Evolutionary conservation across 2,113 vertebrate species (phyloP), one percentile per base, ranked within the genome.

Genomic region (Struthio camelus): DNA sequence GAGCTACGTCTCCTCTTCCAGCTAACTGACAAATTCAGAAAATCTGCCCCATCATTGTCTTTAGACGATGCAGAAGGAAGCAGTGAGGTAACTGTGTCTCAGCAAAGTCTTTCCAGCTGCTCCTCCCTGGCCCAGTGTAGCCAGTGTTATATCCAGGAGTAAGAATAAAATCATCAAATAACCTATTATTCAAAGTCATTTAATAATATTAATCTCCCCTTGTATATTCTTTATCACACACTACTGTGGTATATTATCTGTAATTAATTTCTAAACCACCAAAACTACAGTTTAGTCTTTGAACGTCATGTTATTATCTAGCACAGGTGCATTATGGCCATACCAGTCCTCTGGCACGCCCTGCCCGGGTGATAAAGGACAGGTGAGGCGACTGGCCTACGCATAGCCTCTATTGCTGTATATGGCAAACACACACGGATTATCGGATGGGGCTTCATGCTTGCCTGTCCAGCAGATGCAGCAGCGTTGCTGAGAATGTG

Each of bases 21-120:
- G 36, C 46, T 56, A 62, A 73, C 58, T 69, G 83, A 80, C 80
- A 93, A 69, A 85, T 71, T 11, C 7, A 82, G 58, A 90, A 67
- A 58, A 87, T 69, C 84, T 94, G 86, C 65, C n/a, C n/a, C n/a
- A n/a, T n/a, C n/a, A n/a, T n/a, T n/a, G 80, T 11, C 90, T 89
- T 82, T 66, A 88, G 72, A 61, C 7, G 54, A 53, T 78, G 85
- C 96, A 97, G 94, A 94, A 93, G 87, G 87, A 96, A 96, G 80
- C 78, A 94, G 89, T 85, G 87, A 91, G 91, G 79, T 79, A 81
- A 82, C 89, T 72, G 61, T 58, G 71, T 80, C 94, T 90, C n/a
- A 93, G 91, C 61, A 94, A 95, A 94, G 91, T 95, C 44, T 89
- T 85, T 93, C 87, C 93, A 91, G 82, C 90, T 94, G 87, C 87